Conservation (phyloP, 2,888 invertebrate genomes). For the Dryadula phaetusa region DNA sequence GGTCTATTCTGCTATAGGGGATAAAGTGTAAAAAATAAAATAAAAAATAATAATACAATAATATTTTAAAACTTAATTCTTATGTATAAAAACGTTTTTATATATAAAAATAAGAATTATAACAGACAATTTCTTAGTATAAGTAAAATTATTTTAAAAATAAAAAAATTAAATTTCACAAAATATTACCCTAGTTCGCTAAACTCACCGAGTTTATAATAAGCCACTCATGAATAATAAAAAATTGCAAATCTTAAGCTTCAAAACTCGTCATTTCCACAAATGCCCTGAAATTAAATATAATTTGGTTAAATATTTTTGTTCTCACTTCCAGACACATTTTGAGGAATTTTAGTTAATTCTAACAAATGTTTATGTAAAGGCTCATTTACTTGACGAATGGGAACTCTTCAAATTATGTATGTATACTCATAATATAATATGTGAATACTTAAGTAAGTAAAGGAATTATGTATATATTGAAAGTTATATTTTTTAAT, state of each 20-base stretch:
- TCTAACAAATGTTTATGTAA: conserved; percentile 7
- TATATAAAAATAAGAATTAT: background rate
- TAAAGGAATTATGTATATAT: background rate
- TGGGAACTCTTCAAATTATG: conserved; percentile 2
- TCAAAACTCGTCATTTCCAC: conserved; percentile 17
- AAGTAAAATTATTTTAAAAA: background rate
- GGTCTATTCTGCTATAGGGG: too few species aligned
- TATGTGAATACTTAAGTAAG: background rate
- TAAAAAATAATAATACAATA: too few species aligned
- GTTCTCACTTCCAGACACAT: background rate
- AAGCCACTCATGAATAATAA: conserved; percentile 48
- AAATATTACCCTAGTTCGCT: background rate
- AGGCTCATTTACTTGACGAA: conserved; percentile 12
- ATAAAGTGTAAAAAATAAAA: too few species aligned
- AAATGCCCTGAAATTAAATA: conserved; percentile 23
- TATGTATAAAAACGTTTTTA: too few species aligned
- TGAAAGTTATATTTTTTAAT: too few species aligned
- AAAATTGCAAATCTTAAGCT: conserved; percentile 17
- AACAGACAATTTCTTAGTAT: background rate
- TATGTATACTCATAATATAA: background rate
- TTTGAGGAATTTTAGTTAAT: conserved; percentile 26
- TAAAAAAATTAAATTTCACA: conserved; percentile 18
- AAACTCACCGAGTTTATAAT: conserved; percentile 23
- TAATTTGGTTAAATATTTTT: conserved; percentile 26
- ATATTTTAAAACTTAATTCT: too few species aligned